These are phyloP conservation scores for Synanthedon andrenaeformis DNA, from an alignment of 2,888 invertebrate species.

Conservation along the genomic window DNA sequence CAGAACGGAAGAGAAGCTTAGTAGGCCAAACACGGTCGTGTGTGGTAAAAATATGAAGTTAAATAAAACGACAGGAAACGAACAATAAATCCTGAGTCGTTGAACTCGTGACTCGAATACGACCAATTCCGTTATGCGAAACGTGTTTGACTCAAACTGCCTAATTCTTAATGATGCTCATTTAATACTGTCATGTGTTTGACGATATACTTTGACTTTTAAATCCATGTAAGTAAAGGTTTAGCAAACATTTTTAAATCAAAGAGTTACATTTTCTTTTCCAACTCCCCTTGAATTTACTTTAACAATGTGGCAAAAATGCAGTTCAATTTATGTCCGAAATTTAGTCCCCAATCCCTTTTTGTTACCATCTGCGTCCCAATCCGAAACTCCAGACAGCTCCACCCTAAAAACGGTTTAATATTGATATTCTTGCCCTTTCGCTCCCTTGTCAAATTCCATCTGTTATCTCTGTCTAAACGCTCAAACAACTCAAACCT, in stretches of 20 bases:
- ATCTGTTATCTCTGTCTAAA: conserved; percentile 54
- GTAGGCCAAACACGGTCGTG: conserved; percentile 18
- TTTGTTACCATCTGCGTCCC: conserved; percentile 66
- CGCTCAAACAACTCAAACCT: conserved; percentile 50
- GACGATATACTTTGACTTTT: too few relatives aligned
- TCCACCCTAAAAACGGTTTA: conserved; percentile 70
- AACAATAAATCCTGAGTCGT: conserved; percentile 55
- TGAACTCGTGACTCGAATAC: conserved; percentile 55
- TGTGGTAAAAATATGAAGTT: conserved; percentile 30
- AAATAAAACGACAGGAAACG: conserved; percentile 52
- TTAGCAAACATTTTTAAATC: too few relatives aligned
- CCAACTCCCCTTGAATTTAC: conserved; percentile 24
- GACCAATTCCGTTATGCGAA: conserved; percentile 41
- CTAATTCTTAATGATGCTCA: not conserved
- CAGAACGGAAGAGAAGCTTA: conserved; percentile 27
- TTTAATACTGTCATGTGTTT: not conserved
- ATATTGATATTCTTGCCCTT: conserved; percentile 46
- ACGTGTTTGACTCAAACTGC: conserved; percentile 11
- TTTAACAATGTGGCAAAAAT: conserved; percentile 58
- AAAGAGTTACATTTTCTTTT: too few relatives aligned
- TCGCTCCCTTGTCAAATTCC: conserved; percentile 47
- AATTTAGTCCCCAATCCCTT: conserved; percentile 61
- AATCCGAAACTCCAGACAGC: conserved; percentile 63
- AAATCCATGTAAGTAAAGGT: too few relatives aligned
- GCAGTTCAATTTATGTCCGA: conserved; percentile 67